phyloP scores from a whole-genome alignment of 1,140 invertebrate genomes.

The Eupristina koningsbergeri region DNA sequence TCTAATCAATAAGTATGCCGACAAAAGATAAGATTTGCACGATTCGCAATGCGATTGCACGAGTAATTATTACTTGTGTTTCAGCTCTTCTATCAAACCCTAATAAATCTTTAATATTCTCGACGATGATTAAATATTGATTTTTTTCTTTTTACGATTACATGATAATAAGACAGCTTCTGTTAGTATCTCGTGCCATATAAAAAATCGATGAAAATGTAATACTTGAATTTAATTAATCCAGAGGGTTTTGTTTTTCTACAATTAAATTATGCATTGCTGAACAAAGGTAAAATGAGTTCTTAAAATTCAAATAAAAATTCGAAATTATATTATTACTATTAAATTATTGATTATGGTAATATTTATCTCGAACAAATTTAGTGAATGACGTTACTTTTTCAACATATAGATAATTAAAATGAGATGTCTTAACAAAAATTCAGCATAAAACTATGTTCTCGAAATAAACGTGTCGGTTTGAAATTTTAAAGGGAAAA shows the following conservation, averaged over 20 bases:
- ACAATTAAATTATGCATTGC: too few species aligned
- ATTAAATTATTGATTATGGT: too few species aligned
- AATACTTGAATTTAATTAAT: too few species aligned
- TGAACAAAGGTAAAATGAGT: too few species aligned
- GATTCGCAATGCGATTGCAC: background rate
- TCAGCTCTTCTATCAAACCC: background rate
- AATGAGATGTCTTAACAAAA: background rate
- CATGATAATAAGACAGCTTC: background rate
- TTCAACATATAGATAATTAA: too few species aligned
- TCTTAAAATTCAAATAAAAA: too few species aligned
- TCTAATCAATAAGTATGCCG: constrained; percentile 11
- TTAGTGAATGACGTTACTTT: too few species aligned
- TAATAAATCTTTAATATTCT: constrained; percentile 12
- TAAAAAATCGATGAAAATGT: too few species aligned
- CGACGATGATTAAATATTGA: constrained; percentile 35
- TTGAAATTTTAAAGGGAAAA: background rate
- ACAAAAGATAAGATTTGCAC: constrained; percentile 19
- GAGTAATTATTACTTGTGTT: constrained; percentile 16
- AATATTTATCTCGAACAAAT: too few species aligned
- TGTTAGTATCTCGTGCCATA: too few species aligned
- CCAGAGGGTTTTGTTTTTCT: too few species aligned
- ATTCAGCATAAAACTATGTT: background rate
- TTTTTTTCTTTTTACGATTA: constrained; percentile 11
- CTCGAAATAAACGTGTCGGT: background rate
- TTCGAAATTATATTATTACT: too few species aligned